phyloP scores from a whole-genome alignment of 2,888 invertebrate genomes.

The Macaria liturata region DNA sequence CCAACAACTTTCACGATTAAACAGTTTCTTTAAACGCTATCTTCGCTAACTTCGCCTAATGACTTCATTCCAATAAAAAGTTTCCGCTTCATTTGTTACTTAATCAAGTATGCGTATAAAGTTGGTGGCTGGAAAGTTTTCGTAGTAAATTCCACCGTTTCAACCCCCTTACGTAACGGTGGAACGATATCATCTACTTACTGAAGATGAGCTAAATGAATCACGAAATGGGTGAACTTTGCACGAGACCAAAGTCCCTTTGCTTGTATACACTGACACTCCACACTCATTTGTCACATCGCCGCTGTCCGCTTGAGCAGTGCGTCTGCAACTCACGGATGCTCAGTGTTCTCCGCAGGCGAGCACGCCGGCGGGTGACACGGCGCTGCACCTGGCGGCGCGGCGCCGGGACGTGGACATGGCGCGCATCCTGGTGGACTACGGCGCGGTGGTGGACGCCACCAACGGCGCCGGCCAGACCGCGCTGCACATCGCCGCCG shows the following conservation, averaged over 20 bases:
- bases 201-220: not conserved
- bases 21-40: conserved; percentile 25
- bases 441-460: conserved; percentile 95
- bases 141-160: conserved; percentile 12
- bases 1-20: conserved; percentile 25
- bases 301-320: conserved; percentile 6
- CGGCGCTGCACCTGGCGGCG: conserved; percentile 97
- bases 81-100: conserved; percentile 22
- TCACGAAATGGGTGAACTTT: conserved; percentile 2
- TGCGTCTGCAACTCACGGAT: conserved; percentile 19
- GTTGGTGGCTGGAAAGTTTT: conserved; percentile 9
- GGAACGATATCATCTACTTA: not conserved
- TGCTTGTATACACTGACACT: not conserved
- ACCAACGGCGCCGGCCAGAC: conserved; percentile 98
- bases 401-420: conserved; percentile 96
- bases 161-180: conserved; percentile 9
- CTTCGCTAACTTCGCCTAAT: conserved; percentile 24
- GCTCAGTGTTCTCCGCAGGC: conserved; percentile 72
- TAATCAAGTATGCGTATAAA: conserved; percentile 19
- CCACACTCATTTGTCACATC: not conserved
- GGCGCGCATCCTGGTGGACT: conserved; percentile 95
- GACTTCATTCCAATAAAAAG: conserved; percentile 29
- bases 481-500: conserved; percentile 96
- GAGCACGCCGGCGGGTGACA: conserved; percentile 93
- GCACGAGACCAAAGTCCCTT: conserved; percentile 1